phyloP scores from a whole-genome alignment of 1,140 invertebrate species.

The Octopus sinensis region DNA sequence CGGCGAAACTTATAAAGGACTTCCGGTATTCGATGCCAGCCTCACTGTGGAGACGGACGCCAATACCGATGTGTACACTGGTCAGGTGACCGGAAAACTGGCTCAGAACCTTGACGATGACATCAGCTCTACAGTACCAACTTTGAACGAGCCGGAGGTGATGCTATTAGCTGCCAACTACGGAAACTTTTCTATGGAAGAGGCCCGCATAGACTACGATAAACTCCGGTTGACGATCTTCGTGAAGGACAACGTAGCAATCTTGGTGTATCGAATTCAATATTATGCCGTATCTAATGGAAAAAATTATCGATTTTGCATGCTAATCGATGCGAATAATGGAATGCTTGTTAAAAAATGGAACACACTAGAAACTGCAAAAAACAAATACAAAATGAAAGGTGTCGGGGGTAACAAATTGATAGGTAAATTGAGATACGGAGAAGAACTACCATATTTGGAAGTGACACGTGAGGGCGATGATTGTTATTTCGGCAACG shows the following conservation, averaged over 20 bases:
- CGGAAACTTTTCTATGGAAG: not conserved
- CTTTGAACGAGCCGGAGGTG: not conserved
- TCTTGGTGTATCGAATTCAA: constrained; percentile 22
- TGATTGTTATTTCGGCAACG: constrained; percentile 31
- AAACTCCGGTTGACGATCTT: constrained; percentile 7
- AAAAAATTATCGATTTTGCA: constrained; percentile 18
- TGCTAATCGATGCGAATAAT: constrained; percentile 28
- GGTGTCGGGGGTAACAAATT: constrained; percentile 34
- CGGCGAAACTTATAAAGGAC: constrained; percentile 28
- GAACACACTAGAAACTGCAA: constrained; percentile 24
- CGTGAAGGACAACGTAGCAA: not conserved
- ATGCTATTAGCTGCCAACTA: constrained; percentile 9
- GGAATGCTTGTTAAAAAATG: constrained; percentile 23
- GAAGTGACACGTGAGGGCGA: constrained; percentile 17
- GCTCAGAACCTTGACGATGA: constrained; percentile 19
- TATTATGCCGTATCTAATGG: constrained; percentile 8
- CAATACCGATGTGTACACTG: constrained; percentile 20
- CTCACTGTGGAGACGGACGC: constrained; percentile 21
- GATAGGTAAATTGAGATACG: constrained; percentile 33
- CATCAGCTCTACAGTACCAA: constrained; percentile 6
- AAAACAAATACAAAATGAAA: constrained; percentile 15
- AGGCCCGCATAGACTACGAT: not conserved
- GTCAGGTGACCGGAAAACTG: constrained; percentile 20
- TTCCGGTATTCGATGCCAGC: constrained; percentile 20
- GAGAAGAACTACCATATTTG: constrained; percentile 25